Conservation (phyloP, 2,113 vertebrate species). For the Periophthalmodon schlosseri region DNA sequence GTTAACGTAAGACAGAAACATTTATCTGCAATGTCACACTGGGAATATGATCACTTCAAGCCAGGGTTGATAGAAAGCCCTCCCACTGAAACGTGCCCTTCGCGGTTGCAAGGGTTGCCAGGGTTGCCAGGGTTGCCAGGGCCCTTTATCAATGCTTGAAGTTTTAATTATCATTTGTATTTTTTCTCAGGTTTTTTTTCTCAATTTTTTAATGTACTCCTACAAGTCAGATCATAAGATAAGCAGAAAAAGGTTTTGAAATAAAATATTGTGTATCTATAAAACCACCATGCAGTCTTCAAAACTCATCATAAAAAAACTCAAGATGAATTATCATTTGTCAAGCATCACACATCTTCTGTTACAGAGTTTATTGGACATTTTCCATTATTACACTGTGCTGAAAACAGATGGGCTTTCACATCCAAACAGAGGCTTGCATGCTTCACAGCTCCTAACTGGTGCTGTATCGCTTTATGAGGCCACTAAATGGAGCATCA, state of each 20-base stretch:
- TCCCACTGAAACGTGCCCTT: no score
- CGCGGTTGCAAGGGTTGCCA: no score
- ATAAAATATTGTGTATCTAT: neutral
- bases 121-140: no score
- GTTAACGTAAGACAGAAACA: no score
- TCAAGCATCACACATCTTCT: neutral
- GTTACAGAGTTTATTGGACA: neutral
- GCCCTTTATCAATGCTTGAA: no score
- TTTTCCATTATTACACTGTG: slow-evolving; percentile 7
- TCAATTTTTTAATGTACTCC: neutral
- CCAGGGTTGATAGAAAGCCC: no score
- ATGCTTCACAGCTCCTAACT: neutral
- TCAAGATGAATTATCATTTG: neutral
- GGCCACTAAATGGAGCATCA: neutral
- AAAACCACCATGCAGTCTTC: neutral
- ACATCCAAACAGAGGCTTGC: slow-evolving; percentile 15
- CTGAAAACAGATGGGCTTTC: neutral
- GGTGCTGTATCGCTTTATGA: neutral
- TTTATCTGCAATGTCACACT: no score
- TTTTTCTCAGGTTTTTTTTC: no score
- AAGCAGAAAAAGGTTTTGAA: neutral
- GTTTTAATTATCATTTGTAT: no score
- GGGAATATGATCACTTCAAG: no score
- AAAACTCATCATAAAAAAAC: neutral
- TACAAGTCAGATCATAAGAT: neutral